Evolutionary conservation across 2,888 invertebrate species (phyloP).

Genomic region (Agrilus biguttatus): DNA sequence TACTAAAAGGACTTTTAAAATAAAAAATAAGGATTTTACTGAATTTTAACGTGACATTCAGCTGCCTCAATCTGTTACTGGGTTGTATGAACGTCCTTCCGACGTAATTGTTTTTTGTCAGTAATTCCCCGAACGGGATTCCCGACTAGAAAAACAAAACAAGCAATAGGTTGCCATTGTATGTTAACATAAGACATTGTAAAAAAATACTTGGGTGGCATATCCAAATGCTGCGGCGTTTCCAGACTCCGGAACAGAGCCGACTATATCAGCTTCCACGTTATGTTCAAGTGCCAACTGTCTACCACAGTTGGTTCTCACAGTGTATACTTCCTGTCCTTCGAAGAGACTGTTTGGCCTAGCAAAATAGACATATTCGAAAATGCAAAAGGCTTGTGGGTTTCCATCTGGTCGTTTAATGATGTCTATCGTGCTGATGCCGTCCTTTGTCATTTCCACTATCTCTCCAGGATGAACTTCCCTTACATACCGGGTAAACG

Average conservation of each 20-base stretch:
- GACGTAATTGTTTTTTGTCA: conserved; percentile 92
- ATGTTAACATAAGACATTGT: not conserved
- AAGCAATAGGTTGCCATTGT: conserved; percentile 1
- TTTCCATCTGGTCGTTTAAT: conserved; percentile 66
- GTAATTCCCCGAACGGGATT: conserved; percentile 82
- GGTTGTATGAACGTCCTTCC: conserved; percentile 98
- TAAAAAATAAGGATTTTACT: conserved; percentile 31
- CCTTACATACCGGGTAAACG: conserved; percentile 77
- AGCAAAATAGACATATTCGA: conserved; percentile 98
- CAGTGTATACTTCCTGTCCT: conserved; percentile 92
- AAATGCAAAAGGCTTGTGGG: conserved; percentile 90
- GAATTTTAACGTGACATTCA: conserved; percentile 93
- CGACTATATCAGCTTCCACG: conserved; percentile 87
- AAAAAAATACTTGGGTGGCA: conserved; percentile 55
- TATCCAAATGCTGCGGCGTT: conserved; percentile 95
- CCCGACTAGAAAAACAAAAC: conserved; percentile 46
- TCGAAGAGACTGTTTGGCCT: conserved; percentile 90
- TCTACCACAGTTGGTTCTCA: conserved; percentile 82
- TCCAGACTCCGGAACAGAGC: conserved; percentile 93
- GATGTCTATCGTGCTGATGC: conserved; percentile 73
- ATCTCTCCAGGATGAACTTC: conserved; percentile 96
- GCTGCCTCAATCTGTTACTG: conserved; percentile 71
- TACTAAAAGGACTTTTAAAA: no score
- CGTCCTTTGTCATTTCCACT: conserved; percentile 73
- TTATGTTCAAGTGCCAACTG: conserved; percentile 83